Conservation (phyloP, 2,113 vertebrate genomes). For the Centropus bengalensis region DNA sequence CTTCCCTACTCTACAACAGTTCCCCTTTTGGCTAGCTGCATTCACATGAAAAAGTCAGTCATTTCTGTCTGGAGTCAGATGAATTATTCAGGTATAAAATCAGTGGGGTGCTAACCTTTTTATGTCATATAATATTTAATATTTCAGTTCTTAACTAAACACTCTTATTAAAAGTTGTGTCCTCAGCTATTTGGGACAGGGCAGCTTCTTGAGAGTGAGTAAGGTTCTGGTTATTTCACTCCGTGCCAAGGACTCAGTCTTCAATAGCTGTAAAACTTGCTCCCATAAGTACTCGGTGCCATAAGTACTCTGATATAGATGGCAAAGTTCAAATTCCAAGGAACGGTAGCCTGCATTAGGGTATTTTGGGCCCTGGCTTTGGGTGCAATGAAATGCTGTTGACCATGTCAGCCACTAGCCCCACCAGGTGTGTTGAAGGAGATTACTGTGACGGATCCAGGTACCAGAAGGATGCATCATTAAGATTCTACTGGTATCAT, state of each 20-base stretch:
- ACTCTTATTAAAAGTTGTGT: background rate
- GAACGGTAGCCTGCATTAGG: background rate
- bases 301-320: background rate
- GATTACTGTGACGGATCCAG: background rate
- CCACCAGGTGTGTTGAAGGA: background rate
- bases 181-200: background rate
- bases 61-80: background rate
- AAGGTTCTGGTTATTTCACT: background rate
- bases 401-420: background rate
- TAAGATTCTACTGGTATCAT: background rate
- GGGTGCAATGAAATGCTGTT: background rate
- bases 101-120: background rate
- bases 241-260: background rate
- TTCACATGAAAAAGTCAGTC: background rate
- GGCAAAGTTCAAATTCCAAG: background rate
- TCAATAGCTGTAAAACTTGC: background rate
- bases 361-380: background rate
- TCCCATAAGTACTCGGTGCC: background rate
- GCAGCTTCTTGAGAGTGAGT: rapidly evolving
- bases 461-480: background rate
- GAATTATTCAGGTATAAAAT: background rate
- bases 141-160: background rate
- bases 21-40: background rate
- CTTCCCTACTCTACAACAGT: background rate
- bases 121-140: background rate